These are phyloP conservation scores for Rana temporaria DNA, from an alignment of 2,113 vertebrate species.

Conservation along the genomic window DNA sequence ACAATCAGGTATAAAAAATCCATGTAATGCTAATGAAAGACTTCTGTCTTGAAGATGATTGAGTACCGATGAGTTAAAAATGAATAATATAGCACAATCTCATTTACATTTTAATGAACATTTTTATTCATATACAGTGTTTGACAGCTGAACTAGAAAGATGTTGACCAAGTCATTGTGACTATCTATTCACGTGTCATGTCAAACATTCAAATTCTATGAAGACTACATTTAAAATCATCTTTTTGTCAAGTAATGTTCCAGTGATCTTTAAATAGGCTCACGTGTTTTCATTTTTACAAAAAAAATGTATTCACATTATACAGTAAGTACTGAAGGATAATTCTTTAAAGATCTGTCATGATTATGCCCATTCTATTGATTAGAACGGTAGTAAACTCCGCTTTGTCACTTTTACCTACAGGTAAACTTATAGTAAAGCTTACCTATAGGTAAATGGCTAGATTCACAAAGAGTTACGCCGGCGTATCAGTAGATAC, in stretches of 20 bases:
- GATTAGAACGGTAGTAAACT: too few relatives aligned
- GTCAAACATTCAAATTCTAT: slow-evolving; percentile 5
- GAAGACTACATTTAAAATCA: slow-evolving; percentile 2
- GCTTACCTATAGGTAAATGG: too few relatives aligned
- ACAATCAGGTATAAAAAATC: not conserved
- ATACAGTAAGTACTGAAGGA: not conserved
- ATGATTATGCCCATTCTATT: not conserved
- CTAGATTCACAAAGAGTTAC: too few relatives aligned
- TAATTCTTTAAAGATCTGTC: not conserved
- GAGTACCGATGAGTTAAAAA: slow-evolving; percentile 35
- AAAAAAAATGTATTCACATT: not conserved
- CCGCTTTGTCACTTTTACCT: too few relatives aligned
- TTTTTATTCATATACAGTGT: slow-evolving; percentile 29
- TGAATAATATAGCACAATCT: slow-evolving; percentile 33
- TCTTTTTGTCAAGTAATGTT: not conserved
- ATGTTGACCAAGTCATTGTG: slow-evolving; percentile 30
- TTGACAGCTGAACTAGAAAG: slow-evolving; percentile 39
- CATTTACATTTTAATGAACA: slow-evolving; percentile 45
- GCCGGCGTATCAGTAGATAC: too few relatives aligned
- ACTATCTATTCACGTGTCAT: slow-evolving; percentile 22
- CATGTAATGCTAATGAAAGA: slow-evolving; percentile 21
- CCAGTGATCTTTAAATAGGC: not conserved
- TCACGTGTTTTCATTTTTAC: not conserved
- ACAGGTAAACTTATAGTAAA: too few relatives aligned
- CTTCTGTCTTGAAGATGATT: slow-evolving; percentile 38